A percentile compares a stretch with the other conserved stretches of the same genome.
Conservation (phyloP, 2,888 invertebrate genomes). For the Xestia sexstrigata region DNA sequence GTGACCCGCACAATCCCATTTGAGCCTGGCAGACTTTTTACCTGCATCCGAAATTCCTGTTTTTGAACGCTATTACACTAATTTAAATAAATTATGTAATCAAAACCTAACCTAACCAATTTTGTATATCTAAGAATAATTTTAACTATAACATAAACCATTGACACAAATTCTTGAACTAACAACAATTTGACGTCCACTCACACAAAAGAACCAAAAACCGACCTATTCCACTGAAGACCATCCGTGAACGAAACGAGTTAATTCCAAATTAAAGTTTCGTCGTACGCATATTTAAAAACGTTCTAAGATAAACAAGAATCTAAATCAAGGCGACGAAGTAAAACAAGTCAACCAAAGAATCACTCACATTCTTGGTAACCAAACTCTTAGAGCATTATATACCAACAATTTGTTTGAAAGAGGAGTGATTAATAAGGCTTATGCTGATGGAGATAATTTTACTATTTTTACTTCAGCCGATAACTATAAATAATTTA, state of each 20-base stretch:
- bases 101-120: no score
- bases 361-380: constrained; percentile 67
- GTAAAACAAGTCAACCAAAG: constrained; percentile 59
- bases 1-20: no score
- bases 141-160: constrained; percentile 4
- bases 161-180: not conserved
- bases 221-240: constrained; percentile 16
- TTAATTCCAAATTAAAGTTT: constrained; percentile 59
- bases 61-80: not conserved
- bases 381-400: constrained; percentile 73
- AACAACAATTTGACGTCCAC: not conserved
- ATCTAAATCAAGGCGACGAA: constrained; percentile 66
- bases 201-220: constrained; percentile 21
- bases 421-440: constrained; percentile 84
- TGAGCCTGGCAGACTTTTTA: no score
- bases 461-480: constrained; percentile 74
- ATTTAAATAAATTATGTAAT: not conserved
- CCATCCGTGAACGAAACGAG: constrained; percentile 53
- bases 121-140: not conserved
- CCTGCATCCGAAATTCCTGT: no score
- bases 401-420: constrained; percentile 84
- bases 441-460: constrained; percentile 86
- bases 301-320: constrained; percentile 62
- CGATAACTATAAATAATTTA: constrained; percentile 78
- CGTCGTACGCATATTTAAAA: constrained; percentile 64